Evolutionary conservation across 2,888 invertebrate species (phyloP), one percentile per base, ranked within the genome.

Genomic region (Schizaphis graminum): DNA sequence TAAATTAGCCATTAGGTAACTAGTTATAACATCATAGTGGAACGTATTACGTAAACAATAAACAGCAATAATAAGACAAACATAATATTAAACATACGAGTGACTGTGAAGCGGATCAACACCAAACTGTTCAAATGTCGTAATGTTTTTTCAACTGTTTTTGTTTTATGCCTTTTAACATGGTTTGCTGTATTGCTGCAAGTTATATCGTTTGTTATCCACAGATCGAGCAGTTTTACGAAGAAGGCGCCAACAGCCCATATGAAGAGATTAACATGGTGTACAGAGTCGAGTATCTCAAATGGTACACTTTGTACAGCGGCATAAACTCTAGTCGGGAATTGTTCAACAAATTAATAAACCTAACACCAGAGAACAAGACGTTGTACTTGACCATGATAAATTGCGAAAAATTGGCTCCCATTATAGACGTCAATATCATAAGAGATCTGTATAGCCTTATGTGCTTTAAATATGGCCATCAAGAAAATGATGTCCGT

Each of bases 371-470:
- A 3, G 35, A 21, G 2, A 2, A 7, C 21, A 77, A 77, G 35
- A 35, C 21, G 0, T 35, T 77, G 77, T 77, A 35, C 21, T 21
- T 21, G 77, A 0, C 7, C 5, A 77, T 35, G 35, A 77, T 77
- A 21, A 0, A 35, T 16, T 35, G 21, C 21, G 77, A 77, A 21
- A 35, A 21, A 77, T 1, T 2, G 7, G 5, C 8, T 2, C 0
- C 5, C 0, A 5, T 0, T 35, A 2, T 77, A 21, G 35, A 77
- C 77, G 21, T 77, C 35, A 1, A 21, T 2, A 7, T 0, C 7
- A 2, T 77, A 21, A 35, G 5, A 77, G 8, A 21, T 16, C 7
- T 77, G 21, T 77, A 77, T 21, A 21, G 5, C 35, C 21, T 21
- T 0, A 35, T 3, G 21, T 77, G 77, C 21, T 21, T 2, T 7